Percentiles rank a stretch among this genome's conserved stretches.
Evolutionary conservation across 2,888 invertebrate species (phyloP).

Genomic region (Lycia hirtaria): DNA sequence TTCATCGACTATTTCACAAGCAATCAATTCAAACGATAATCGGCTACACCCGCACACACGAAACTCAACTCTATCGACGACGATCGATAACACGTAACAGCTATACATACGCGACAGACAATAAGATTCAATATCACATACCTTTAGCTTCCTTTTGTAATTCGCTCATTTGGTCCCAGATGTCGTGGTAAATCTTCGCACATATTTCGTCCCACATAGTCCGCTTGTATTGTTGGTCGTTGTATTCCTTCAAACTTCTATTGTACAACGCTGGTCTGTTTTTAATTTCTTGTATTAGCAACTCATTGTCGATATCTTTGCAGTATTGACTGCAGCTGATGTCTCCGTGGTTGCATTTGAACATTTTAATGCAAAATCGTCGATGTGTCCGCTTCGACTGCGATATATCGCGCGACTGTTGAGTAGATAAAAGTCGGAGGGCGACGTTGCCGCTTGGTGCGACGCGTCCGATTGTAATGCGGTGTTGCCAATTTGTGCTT

Average conservation of each 20-base stretch:
- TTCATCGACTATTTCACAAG: background rate
- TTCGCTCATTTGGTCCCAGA: slow-evolving; percentile 15
- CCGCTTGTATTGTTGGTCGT: slow-evolving; percentile 6
- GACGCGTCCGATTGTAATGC: background rate
- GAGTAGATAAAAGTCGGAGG: slow-evolving; percentile 17
- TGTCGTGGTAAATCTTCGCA: slow-evolving; percentile 9
- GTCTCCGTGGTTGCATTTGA: background rate
- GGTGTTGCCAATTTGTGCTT: slow-evolving; percentile 18
- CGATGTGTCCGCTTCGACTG: slow-evolving; percentile 4
- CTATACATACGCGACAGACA: background rate
- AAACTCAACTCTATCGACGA: slow-evolving; percentile 12
- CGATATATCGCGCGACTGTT: slow-evolving; percentile 20
- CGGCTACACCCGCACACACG: background rate
- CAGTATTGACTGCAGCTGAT: background rate
- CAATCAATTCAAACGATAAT: too few species aligned
- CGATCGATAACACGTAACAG: slow-evolving; percentile 3
- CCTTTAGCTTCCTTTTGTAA: slow-evolving; percentile 9
- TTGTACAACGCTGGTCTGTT: slow-evolving; percentile 22
- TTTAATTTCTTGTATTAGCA: slow-evolving; percentile 21
- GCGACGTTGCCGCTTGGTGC: slow-evolving; percentile 8
- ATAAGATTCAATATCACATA: slow-evolving; percentile 20
- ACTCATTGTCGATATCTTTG: slow-evolving; percentile 15
- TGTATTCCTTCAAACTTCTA: slow-evolving; percentile 15
- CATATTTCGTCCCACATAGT: slow-evolving; percentile 23
- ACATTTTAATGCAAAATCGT: slow-evolving; percentile 19